Base-by-base conservation (phyloP, 2,888 invertebrate genomes). In the Dryococelus australis region DNA sequence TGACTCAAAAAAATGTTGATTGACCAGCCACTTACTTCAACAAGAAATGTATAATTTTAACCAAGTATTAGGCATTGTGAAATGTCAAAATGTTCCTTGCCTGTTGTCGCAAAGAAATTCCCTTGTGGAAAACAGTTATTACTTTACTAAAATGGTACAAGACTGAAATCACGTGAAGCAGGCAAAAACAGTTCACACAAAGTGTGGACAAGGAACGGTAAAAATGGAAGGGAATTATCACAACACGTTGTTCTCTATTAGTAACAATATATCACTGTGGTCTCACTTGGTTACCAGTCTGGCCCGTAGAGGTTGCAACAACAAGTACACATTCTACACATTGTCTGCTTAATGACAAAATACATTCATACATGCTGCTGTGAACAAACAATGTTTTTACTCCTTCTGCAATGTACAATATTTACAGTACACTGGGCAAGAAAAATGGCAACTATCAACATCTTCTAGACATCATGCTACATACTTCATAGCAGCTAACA, bases 161-260 rank as follows among this genome's bases (percentile, higher is more conserved):
- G 65, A 65, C n/a, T n/a, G n/a, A 65, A 65, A 65, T n/a, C 65
- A 65, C 24, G 8, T 16, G 65, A 65, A 65, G n/a, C 65, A 65
- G n/a, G n/a, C 20, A 65, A 65, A 65, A 65, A 65, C 20, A n/a
- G 24, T 65, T 6, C 65, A 20, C 65, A 65, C 65, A 65, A n/a
- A n/a, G 65, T n/a, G 65, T 20, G n/a, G 24, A 65, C 65, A 65
- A 65, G 65, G 65, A 65, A 65, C 65, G n/a, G 65, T 47, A 3
- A 28, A 80, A 20, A 35, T 83, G 83, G 83, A 83, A 86, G 83
- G 65, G 81, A 65, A 84, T 86, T 86, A 86, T 84, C 86, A 84
- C 86, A 86, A 86, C 86, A 86, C 26, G 51, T 86, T 86, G 83
- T 83, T 83, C 83, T 83, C 65, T 83, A 86, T 86, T 86, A 86